Conservation (phyloP, 2,797 vertebrate species). For the Ispidina lecontei region DNA sequence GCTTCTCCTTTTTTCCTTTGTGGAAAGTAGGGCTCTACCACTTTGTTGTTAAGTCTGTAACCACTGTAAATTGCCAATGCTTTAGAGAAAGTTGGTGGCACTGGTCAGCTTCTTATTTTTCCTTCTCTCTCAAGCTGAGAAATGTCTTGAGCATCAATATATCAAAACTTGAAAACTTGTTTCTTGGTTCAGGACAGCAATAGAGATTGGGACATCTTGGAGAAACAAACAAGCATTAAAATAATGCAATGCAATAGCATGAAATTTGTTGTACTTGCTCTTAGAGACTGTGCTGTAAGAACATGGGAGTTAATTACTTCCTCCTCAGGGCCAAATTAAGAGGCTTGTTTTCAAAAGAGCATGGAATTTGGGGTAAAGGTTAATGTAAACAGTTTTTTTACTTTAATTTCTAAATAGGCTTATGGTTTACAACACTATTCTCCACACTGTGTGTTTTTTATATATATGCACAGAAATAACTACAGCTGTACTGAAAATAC, state of each 20-base stretch:
- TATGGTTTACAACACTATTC: neutral
- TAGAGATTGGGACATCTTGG: neutral
- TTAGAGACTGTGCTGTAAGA: neutral
- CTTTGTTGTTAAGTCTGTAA: neutral
- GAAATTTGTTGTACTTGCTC: neutral
- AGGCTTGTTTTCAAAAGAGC: neutral
- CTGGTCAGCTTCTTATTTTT: neutral
- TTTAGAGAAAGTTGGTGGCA: neutral
- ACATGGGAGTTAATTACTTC: neutral
- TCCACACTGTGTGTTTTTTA: neutral
- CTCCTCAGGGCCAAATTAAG: neutral
- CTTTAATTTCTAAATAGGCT: neutral
- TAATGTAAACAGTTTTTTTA: constrained; percentile 8
- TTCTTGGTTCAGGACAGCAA: neutral
- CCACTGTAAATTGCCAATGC: neutral
- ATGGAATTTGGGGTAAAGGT: neutral
- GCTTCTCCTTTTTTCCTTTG: neutral
- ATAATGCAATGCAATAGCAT: neutral
- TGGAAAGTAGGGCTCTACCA: neutral
- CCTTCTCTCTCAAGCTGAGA: neutral
- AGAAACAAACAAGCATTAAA: neutral
- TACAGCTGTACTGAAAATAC: neutral
- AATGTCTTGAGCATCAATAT: neutral
- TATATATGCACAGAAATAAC: neutral
- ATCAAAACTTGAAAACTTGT: neutral